Evolutionary conservation across 2,797 vertebrate genomes (phyloP).

Genomic region (Staurois parvus): DNA sequence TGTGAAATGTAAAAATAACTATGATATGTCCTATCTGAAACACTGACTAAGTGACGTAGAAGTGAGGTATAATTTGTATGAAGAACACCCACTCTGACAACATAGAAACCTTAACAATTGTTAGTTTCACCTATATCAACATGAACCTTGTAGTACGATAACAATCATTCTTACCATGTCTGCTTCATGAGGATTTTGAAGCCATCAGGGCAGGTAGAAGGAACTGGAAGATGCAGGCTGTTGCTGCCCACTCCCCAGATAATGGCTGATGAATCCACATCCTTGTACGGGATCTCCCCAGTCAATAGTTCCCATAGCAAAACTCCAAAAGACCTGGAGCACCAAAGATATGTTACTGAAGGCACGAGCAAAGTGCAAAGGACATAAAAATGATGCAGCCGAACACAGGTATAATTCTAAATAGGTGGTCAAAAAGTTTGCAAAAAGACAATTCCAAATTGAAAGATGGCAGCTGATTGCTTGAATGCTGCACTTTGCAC

Average conservation of each 20-base stretch:
- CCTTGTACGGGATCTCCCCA: constrained; percentile 97
- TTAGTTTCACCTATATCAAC: not conserved
- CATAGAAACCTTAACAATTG: not conserved
- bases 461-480: not conserved
- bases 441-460: not conserved
- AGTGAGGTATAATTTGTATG: not conserved
- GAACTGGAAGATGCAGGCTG: constrained; percentile 96
- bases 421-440: too few species aligned
- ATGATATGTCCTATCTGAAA: not conserved
- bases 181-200: constrained; percentile 99
- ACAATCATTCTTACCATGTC: constrained; percentile 84
- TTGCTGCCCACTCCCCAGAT: constrained; percentile 99
- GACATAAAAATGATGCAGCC: too few species aligned
- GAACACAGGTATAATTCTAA: too few species aligned
- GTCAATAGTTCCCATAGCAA: constrained; percentile 97
- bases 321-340: constrained; percentile 94
- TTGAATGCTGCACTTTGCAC: not conserved
- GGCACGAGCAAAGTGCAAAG: not conserved
- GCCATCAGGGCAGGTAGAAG: constrained; percentile 96
- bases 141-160: not conserved
- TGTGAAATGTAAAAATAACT: not conserved
- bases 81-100: not conserved
- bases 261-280: constrained; percentile 97
- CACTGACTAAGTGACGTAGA: not conserved
- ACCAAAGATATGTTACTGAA: not conserved